These are phyloP conservation scores for Ornithoptera alexandrae DNA, from an alignment of 2,888 invertebrate species.

Conservation along the genomic window DNA sequence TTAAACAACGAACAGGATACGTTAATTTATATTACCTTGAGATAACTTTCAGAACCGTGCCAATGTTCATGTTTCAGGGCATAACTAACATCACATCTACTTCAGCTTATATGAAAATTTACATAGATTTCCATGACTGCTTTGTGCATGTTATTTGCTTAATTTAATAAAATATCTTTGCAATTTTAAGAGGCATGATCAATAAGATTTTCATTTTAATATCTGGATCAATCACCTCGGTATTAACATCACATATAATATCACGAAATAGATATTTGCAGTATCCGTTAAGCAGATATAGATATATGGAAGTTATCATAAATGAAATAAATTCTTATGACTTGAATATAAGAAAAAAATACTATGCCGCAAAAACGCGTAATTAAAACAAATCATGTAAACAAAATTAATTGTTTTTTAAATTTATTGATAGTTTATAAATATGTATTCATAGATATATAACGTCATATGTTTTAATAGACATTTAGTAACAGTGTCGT, in stretches of 20 bases:
- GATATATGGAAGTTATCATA: neutral
- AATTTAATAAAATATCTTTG: no score
- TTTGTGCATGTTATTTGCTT: no score
- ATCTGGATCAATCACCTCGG: neutral
- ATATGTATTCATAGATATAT: no score
- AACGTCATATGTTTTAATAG: no score
- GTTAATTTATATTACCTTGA: constrained; percentile 26
- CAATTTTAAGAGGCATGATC: neutral
- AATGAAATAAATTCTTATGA: no score
- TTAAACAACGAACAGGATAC: constrained; percentile 14
- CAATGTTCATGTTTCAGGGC: constrained; percentile 1
- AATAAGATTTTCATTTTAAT: neutral
- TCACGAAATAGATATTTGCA: neutral
- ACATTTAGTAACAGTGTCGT: no score
- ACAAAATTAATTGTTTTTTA: no score
- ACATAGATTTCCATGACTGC: no score
- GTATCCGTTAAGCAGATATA: neutral
- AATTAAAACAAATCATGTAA: no score
- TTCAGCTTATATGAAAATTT: neutral
- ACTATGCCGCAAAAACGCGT: no score
- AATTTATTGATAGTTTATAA: no score
- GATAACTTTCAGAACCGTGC: constrained; percentile 17
- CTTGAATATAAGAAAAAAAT: no score
- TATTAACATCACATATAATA: neutral
- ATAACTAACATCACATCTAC: neutral